Percentiles rank a stretch among this genome's conserved stretches.
Conservation (phyloP, 2,888 invertebrate species). For the Volucella inflata region DNA sequence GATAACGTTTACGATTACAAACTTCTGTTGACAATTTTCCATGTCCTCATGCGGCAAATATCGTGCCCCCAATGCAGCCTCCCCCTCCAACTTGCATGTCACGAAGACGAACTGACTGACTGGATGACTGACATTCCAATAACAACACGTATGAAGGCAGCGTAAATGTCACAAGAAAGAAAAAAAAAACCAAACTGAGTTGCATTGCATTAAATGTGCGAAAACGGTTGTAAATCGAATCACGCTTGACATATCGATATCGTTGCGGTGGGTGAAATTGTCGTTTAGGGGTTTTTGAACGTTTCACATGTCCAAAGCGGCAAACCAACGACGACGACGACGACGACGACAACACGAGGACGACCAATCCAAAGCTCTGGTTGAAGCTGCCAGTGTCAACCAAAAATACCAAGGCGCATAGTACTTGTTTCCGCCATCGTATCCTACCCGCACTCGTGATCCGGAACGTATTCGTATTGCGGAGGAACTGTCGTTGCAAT, state of each 20-base stretch:
- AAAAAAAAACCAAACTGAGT: conserved; percentile 25
- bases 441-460: not conserved
- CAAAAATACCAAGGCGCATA: conserved; percentile 12
- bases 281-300: conserved; percentile 67
- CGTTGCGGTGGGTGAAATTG: conserved; percentile 72
- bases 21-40: conserved; percentile 53
- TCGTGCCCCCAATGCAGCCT: conserved; percentile 19
- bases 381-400: conserved; percentile 54
- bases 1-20: conserved; percentile 10
- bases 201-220: conserved; percentile 68
- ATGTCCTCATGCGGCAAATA: conserved; percentile 21
- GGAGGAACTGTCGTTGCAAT: conserved; percentile 69
- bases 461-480: not conserved
- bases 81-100: conserved; percentile 12
- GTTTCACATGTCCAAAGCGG: conserved; percentile 68
- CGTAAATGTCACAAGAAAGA: conserved; percentile 17
- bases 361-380: conserved; percentile 11
- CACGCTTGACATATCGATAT: conserved; percentile 73
- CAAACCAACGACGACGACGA: conserved; percentile 42
- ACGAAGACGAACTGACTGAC: not conserved
- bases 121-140: conserved; percentile 53
- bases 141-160: conserved; percentile 15
- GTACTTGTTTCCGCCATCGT: not conserved
- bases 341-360: not conserved
- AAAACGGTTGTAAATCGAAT: conserved; percentile 75